These are phyloP conservation scores for Choloepus hoffmanni DNA, from an alignment of 2,113 vertebrate species.

Conservation along the genomic window DNA sequence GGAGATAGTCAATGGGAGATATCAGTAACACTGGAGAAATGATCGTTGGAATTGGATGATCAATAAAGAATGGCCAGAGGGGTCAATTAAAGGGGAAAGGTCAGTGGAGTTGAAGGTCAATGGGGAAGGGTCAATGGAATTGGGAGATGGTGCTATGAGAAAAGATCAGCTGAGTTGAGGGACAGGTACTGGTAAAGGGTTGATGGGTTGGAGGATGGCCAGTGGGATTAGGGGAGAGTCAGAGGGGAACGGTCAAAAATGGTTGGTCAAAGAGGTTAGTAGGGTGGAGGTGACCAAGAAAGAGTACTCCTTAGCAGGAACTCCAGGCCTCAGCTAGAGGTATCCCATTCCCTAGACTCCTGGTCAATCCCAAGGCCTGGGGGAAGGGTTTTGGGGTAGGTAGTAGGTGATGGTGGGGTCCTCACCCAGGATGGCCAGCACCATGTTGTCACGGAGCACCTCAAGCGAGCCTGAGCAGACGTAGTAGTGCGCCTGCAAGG, in stretches of 20 bases:
- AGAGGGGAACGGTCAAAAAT: not conserved
- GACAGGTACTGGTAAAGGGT: not conserved
- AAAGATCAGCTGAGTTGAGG: not conserved
- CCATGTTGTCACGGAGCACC: slow-evolving; percentile 94
- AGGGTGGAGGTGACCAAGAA: not conserved
- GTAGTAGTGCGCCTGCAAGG: slow-evolving; percentile 95
- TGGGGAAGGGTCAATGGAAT: not conserved
- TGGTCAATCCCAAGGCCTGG: not conserved
- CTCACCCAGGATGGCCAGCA: slow-evolving; percentile 97
- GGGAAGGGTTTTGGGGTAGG: not conserved
- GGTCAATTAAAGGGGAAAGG: slow-evolving; percentile 8
- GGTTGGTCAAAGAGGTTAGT: not conserved
- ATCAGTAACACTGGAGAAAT: not conserved
- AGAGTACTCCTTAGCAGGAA: not conserved
- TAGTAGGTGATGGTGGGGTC: not conserved
- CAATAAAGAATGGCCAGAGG: slow-evolving; percentile 15
- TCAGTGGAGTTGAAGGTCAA: not conserved
- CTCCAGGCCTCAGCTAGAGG: not conserved
- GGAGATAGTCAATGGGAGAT: not conserved
- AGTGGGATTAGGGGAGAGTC: not conserved
- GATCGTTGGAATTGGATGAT: not conserved
- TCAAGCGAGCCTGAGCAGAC: slow-evolving; percentile 97
- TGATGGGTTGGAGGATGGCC: not conserved
- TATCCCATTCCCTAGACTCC: not conserved
- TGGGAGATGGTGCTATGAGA: not conserved